A percentile compares a stretch with the other conserved stretches of the same genome.
Evolutionary conservation across 2,113 vertebrate genomes (phyloP).

Genomic region (Acrocephalus arundinaceus): DNA sequence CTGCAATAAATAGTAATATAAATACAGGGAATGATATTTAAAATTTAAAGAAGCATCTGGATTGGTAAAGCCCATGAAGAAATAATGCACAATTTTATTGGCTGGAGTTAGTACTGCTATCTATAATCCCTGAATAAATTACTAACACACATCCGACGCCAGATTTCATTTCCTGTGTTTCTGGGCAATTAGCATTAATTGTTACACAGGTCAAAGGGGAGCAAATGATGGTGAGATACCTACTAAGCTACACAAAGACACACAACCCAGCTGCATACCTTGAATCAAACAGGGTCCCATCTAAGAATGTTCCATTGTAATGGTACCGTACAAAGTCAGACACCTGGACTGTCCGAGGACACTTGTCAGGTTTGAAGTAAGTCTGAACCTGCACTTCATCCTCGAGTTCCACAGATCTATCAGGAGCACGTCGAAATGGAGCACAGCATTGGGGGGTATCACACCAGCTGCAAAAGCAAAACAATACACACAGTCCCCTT

Average conservation of each 20-base stretch:
- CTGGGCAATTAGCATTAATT: background rate
- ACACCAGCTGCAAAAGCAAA: constrained; percentile 79
- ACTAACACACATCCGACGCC: background rate
- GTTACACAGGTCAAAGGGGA: background rate
- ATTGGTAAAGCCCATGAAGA: background rate
- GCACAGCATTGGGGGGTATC: constrained; percentile 88
- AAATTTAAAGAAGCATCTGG: background rate
- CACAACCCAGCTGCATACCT: constrained; percentile 75
- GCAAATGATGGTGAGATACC: background rate
- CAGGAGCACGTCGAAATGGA: constrained; percentile 94
- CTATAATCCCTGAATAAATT: background rate
- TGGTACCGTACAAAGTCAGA: constrained; percentile 96
- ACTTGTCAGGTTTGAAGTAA: constrained; percentile 84
- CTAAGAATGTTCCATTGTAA: constrained; percentile 94
- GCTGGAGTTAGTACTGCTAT: background rate
- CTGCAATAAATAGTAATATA: background rate
- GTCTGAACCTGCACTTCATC: constrained; percentile 88
- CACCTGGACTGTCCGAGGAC: constrained; percentile 87
- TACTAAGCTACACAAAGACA: background rate
- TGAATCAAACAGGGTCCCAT: constrained; percentile 97
- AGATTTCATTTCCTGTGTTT: background rate
- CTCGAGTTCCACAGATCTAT: constrained; percentile 94
- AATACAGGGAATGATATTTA: background rate
- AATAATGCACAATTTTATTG: background rate
- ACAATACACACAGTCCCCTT: background rate